Evolutionary conservation across 1,140 invertebrate species (phyloP).

Genomic region (Ridgeia piscesae): DNA sequence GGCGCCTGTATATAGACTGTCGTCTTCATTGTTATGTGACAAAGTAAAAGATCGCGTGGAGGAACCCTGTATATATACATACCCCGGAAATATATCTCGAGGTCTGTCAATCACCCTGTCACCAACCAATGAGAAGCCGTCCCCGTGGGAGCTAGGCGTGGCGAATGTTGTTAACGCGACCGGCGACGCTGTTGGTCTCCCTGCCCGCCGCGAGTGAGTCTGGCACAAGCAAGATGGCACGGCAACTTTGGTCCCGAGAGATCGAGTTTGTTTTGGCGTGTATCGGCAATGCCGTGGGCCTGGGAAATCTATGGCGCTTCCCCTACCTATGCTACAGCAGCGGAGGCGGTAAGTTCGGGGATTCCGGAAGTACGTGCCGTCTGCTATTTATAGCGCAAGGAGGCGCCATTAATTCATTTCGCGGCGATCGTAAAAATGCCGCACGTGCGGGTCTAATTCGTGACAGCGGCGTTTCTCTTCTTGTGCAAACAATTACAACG

Average conservation of each 20-base stretch:
- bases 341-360: slow-evolving; percentile 31
- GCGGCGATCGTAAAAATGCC: background rate
- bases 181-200: background rate
- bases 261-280: slow-evolving; percentile 58
- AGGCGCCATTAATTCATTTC: background rate
- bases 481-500: background rate
- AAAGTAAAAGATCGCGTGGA: too few relatives aligned
- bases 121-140: background rate
- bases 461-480: background rate
- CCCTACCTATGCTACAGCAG: slow-evolving; percentile 34
- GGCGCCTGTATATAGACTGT: too few relatives aligned
- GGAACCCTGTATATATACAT: too few relatives aligned
- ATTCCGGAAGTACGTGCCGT: background rate
- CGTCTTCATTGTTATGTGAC: too few relatives aligned
- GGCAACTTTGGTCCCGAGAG: slow-evolving; percentile 46
- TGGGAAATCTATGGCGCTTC: slow-evolving; percentile 84
- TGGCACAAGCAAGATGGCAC: background rate
- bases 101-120: background rate
- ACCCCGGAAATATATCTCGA: background rate
- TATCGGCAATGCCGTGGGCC: slow-evolving; percentile 56
- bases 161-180: background rate
- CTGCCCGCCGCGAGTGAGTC: too few relatives aligned
- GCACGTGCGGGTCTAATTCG: too few relatives aligned
- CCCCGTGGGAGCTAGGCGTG: background rate
- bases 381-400: background rate